A percentile compares a stretch with the other conserved stretches of the same genome.
Conservation (phyloP, 1,140 invertebrate species). For the Pachypeltis micranthus region DNA sequence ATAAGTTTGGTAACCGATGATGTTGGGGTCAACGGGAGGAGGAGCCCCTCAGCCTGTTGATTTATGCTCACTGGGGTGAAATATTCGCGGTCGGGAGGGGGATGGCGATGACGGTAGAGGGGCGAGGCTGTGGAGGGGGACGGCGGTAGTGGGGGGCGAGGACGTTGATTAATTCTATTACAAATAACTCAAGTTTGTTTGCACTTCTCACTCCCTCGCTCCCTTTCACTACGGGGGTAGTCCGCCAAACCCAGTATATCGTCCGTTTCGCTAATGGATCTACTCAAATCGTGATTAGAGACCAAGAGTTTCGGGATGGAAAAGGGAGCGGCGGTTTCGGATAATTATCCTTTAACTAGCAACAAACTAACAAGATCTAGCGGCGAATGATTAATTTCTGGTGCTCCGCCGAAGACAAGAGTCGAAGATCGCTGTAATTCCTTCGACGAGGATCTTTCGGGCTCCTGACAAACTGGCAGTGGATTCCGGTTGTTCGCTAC, state of each 20-base stretch:
- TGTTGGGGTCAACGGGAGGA: background rate
- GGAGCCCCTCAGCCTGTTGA: background rate
- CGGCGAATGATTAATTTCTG: slow-evolving; percentile 12
- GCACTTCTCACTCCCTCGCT: background rate
- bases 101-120: no score
- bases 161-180: slow-evolving; percentile 16
- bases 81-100: no score
- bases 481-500: no score
- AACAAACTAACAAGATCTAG: slow-evolving; percentile 14
- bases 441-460: no score
- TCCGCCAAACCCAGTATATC: slow-evolving; percentile 12
- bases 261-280: slow-evolving; percentile 13
- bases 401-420: background rate
- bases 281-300: slow-evolving; percentile 17
- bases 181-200: slow-evolving; percentile 16
- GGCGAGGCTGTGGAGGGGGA: background rate
- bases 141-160: background rate
- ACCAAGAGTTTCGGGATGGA: slow-evolving; percentile 6
- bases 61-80: slow-evolving; percentile 2
- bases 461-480: no score
- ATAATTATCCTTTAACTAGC: slow-evolving; percentile 17
- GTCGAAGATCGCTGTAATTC: background rate
- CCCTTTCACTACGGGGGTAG: background rate
- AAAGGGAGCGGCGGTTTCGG: background rate
- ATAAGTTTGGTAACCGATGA: background rate